A percentile compares a stretch with the other conserved stretches of the same genome.
phyloP scores from a whole-genome alignment of 2,888 invertebrate species.

The Drosophila buzzatii region DNA sequence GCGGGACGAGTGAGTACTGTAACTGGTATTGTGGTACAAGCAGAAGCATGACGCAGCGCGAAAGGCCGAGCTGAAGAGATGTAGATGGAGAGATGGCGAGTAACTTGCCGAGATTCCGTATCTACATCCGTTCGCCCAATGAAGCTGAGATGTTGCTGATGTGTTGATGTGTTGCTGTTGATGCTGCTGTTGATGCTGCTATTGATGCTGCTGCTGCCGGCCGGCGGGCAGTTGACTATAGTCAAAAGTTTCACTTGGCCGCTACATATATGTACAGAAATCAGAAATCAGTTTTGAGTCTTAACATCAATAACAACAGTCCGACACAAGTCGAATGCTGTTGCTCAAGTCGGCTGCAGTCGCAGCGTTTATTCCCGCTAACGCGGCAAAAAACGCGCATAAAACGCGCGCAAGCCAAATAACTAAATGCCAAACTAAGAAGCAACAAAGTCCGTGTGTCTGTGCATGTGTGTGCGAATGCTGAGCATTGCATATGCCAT shows the following conservation, averaged over 20 bases:
- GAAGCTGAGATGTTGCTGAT: constrained; percentile 29
- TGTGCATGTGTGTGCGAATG: constrained; percentile 13
- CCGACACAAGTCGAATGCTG: constrained; percentile 25
- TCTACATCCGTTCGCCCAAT: constrained; percentile 55
- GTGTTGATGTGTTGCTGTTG: constrained; percentile 39
- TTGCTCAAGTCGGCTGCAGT: constrained; percentile 31
- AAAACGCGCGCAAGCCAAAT: constrained; percentile 35
- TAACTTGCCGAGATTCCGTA: constrained; percentile 39
- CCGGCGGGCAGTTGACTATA: constrained; percentile 38
- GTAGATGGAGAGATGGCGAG: constrained; percentile 18
- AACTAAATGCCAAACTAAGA: constrained; percentile 44
- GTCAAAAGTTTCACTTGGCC: constrained; percentile 55
- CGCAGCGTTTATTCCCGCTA: constrained; percentile 31
- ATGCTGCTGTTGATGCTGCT: constrained; percentile 21
- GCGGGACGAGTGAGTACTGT: constrained; percentile 39
- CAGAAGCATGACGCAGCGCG: constrained; percentile 64
- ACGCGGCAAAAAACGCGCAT: constrained; percentile 34
- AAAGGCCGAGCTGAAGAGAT: constrained; percentile 20
- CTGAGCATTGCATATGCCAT: constrained; percentile 40
- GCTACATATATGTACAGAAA: constrained; percentile 35
- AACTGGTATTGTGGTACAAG: constrained; percentile 41
- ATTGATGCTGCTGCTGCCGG: constrained; percentile 31
- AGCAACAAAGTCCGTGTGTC: constrained; percentile 8
- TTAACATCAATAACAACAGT: constrained; percentile 48
- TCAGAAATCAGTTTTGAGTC: constrained; percentile 49